Base-by-base conservation (phyloP, 2,113 vertebrate species). In the Hirundichthys speculiger region DNA sequence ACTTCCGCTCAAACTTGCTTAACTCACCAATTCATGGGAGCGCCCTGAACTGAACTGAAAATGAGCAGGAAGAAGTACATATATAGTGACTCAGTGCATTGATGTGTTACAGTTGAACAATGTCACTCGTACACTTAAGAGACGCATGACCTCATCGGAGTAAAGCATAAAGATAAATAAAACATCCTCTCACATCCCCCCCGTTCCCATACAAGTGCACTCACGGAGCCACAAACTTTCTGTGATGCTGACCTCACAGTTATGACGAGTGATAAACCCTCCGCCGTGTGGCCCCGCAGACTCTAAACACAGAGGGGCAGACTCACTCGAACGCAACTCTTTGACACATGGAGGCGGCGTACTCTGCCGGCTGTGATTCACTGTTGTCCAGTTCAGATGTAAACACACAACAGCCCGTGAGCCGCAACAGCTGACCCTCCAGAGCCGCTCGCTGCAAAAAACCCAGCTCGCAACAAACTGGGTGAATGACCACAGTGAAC, bases 251-350 rank as follows among this genome's bases (percentile, higher is more conserved):
- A 24, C 52, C 62, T 70, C 39, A 24, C 0, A 18, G 30, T 51
- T 53, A 11, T n/a, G 53, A 56, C 21, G 57, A 53, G 63, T 9
- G 46, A 67, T 74, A 62, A 75, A 73, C 58, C 45, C 27, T 41
- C 54, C 16, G 7, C 38, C n/a, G 54, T 24, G 57, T 73, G 73
- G 54, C 75, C 80, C 43, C 64, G 2, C 30, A 6, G 49, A 77
- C 59, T 73, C 64, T 87, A 90, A 87, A 90, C 79, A 88, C 62
- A 27, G 70, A 59, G 82, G n/a, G 64, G 61, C 63, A 1, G 15
- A 21, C 50, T 55, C 53, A 86, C 53, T 83, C 77, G 75, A 78
- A 63, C 55, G 22, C 41, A 18, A 47, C 62, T 71, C 75, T 82
- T 69, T 18, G 56, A 21, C 56, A 18, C 48, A 65, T 1, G 11